Evolutionary conservation across 2,888 invertebrate species (phyloP).

Genomic region (Melanchra persicariae): DNA sequence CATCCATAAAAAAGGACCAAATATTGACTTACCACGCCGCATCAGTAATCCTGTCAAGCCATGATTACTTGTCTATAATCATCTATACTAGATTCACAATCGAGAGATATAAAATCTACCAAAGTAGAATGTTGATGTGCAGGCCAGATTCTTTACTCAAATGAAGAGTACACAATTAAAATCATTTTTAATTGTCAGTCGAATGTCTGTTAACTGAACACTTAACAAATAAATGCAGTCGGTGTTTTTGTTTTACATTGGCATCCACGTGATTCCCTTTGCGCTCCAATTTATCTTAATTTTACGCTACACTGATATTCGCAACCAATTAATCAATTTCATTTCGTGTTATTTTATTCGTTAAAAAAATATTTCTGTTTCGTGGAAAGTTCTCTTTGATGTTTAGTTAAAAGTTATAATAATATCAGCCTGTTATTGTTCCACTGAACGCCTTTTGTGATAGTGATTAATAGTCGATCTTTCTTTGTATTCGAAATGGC

Average conservation of each 20-base stretch:
- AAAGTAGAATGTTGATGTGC: too few relatives aligned
- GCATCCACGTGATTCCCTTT: background rate
- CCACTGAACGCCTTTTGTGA: background rate
- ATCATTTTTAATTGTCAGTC: too few relatives aligned
- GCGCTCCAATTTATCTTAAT: constrained; percentile 18
- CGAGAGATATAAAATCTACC: too few relatives aligned
- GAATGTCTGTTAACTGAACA: background rate
- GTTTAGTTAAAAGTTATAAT: constrained; percentile 2
- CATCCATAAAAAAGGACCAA: too few relatives aligned
- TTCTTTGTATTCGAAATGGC: too few relatives aligned
- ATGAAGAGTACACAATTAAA: too few relatives aligned
- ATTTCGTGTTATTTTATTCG: constrained; percentile 11
- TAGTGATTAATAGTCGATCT: background rate
- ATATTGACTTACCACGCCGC: too few relatives aligned
- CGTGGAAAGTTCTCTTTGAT: too few relatives aligned
- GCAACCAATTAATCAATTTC: constrained; percentile 29
- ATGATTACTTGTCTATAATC: too few relatives aligned
- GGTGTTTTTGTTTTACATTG: constrained; percentile 1
- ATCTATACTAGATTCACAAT: too few relatives aligned
- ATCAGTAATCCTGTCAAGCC: too few relatives aligned
- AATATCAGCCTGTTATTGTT: background rate
- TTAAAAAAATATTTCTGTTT: constrained; percentile 3
- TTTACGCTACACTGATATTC: constrained; percentile 3
- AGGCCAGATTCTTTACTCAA: too few relatives aligned
- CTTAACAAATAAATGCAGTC: constrained; percentile 1